Evolutionary conservation across 1,140 invertebrate genomes (phyloP).

Genomic region (Pseudachorutes palmiensis): DNA sequence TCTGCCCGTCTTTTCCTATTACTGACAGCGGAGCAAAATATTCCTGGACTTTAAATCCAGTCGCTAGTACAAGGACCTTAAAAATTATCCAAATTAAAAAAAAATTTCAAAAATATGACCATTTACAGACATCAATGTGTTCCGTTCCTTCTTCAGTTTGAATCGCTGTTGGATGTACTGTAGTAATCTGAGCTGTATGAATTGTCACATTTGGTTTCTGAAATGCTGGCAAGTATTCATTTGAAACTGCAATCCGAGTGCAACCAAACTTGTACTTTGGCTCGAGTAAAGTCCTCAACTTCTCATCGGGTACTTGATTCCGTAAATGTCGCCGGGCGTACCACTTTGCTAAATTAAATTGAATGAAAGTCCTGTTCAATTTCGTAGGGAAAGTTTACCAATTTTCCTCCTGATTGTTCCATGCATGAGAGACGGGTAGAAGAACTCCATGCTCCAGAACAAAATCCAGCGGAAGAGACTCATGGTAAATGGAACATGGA

Average conservation of each 20-base stretch:
- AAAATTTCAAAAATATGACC: neutral
- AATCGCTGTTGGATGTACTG: neutral
- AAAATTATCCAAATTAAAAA: neutral
- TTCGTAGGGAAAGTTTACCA: neutral
- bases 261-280: neutral
- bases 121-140: neutral
- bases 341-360: neutral
- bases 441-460: constrained; percentile 2
- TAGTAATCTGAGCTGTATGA: neutral
- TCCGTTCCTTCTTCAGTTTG: neutral
- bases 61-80: constrained; percentile 21
- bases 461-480: neutral
- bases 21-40: constrained; percentile 25
- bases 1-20: constrained; percentile 10
- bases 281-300: neutral
- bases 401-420: neutral
- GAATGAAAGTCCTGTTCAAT: neutral
- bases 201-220: neutral
- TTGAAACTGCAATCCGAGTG: neutral
- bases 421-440: neutral
- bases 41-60: constrained; percentile 22
- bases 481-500: constrained; percentile 15
- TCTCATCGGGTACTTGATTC: neutral
- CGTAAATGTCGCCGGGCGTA: neutral
- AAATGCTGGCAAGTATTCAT: neutral